A percentile compares a stretch with the other conserved stretches of the same genome.
phyloP scores from a whole-genome alignment of 2,888 invertebrate genomes.

The Pammene fasciana region DNA sequence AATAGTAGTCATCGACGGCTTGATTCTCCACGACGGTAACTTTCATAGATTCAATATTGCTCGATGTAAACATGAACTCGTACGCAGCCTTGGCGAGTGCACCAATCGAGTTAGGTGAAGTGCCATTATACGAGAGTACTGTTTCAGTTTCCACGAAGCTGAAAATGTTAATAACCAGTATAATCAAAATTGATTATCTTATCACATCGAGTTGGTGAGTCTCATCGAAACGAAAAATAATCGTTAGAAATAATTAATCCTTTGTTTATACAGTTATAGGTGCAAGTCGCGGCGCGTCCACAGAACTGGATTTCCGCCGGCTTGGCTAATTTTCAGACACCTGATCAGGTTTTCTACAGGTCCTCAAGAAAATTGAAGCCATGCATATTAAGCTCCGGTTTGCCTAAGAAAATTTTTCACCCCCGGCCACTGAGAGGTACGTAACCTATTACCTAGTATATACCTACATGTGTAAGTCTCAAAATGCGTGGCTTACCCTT shows the following conservation, averaged over 20 bases:
- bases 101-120: conserved; percentile 56
- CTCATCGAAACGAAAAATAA: too few species aligned
- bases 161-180: conserved; percentile 41
- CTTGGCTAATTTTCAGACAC: too few species aligned
- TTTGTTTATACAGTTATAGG: too few species aligned
- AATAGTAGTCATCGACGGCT: conserved; percentile 66
- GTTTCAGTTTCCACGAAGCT: conserved; percentile 70
- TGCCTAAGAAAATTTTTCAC: too few species aligned
- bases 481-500: conserved; percentile 58
- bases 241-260: too few species aligned
- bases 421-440: too few species aligned
- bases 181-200: neutral
- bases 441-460: too few species aligned
- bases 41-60: conserved; percentile 54
- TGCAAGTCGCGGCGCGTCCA: too few species aligned
- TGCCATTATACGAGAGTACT: conserved; percentile 62
- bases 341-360: too few species aligned
- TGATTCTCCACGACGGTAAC: conserved; percentile 56
- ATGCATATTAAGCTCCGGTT: too few species aligned
- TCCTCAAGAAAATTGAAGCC: too few species aligned
- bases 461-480: neutral
- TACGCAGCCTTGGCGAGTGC: conserved; percentile 61
- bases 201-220: neutral
- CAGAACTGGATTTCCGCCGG: too few species aligned
- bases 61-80: conserved; percentile 53